phyloP scores from a whole-genome alignment of 2,888 invertebrate genomes.

The Caenorhabditis sp. region DNA sequence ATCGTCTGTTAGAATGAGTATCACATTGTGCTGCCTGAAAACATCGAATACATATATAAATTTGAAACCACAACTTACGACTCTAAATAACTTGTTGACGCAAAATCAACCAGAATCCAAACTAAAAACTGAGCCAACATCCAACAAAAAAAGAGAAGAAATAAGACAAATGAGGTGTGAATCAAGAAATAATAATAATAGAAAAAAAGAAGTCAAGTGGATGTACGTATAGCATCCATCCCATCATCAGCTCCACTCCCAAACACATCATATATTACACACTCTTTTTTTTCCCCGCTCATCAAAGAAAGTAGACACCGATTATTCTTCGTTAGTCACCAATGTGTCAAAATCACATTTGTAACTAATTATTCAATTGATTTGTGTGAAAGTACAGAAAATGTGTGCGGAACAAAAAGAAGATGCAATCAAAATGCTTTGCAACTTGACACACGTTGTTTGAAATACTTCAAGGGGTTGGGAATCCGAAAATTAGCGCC shows the following conservation, averaged over 20 bases:
- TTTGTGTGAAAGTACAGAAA: not conserved
- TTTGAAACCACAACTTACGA: not conserved
- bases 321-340: not conserved
- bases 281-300: not conserved
- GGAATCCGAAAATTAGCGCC: no score
- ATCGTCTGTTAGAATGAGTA: conserved; percentile 95
- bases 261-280: not conserved
- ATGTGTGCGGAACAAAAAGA: not conserved
- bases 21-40: conserved; percentile 78
- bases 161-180: not conserved
- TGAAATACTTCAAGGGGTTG: no score
- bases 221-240: not conserved
- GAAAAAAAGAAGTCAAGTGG: not conserved
- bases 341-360: not conserved
- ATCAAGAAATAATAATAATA: not conserved
- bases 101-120: not conserved
- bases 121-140: not conserved
- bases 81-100: not conserved
- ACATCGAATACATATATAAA: not conserved
- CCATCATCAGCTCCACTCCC: not conserved
- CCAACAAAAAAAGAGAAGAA: not conserved
- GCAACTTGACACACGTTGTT: no score
- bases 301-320: not conserved
- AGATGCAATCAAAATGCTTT: not conserved
- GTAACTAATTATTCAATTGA: not conserved